Evolutionary conservation across 2,113 vertebrate species (phyloP).

Genomic region (Pithys albifrons): DNA sequence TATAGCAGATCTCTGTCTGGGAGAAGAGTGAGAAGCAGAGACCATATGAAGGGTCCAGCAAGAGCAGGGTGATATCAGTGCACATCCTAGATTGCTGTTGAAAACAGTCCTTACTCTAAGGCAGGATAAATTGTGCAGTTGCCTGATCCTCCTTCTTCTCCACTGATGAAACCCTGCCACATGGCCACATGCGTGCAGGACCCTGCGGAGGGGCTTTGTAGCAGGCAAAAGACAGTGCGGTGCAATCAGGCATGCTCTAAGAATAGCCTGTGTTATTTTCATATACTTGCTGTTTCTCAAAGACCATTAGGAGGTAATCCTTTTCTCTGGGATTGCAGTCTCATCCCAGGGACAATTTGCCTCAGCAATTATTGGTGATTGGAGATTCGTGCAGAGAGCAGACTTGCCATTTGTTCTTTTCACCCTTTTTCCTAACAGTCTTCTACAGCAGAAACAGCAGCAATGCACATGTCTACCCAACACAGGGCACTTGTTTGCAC

Average conservation of each 20-base stretch:
- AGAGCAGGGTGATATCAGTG: not conserved
- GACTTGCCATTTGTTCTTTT: not conserved
- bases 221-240: not conserved
- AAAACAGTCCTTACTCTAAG: not conserved
- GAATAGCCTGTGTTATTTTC: not conserved
- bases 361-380: not conserved
- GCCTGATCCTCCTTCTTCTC: not conserved
- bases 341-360: not conserved
- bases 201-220: not conserved
- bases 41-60: not conserved
- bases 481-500: not conserved
- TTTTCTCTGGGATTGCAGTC: not conserved
- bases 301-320: not conserved
- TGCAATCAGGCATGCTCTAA: not conserved
- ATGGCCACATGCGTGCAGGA: fast-evolving
- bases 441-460: not conserved
- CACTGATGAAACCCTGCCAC: not conserved
- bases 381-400: not conserved
- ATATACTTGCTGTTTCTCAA: not conserved
- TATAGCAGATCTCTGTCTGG: not conserved
- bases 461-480: not conserved
- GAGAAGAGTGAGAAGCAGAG: not conserved
- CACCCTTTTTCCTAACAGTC: not conserved
- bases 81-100: not conserved
- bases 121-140: not conserved